Evolutionary conservation across 2,113 vertebrate genomes (phyloP), one percentile per base, ranked within the genome.

Genomic region (Peromyscus californicus): DNA sequence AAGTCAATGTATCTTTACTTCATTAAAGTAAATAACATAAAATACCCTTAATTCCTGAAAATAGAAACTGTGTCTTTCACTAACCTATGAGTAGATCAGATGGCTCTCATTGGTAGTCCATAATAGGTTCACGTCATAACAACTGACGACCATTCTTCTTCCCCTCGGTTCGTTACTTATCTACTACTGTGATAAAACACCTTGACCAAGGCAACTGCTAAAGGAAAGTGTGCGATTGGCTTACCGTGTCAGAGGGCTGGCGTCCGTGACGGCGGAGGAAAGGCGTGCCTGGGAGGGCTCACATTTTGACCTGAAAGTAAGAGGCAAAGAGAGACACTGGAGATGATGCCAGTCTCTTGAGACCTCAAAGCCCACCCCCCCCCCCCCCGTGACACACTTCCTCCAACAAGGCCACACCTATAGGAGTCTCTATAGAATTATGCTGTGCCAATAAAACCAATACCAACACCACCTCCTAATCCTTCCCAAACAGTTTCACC

Each of bases 51-150:
- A 79, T 70, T 84, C 76, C 89, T 70, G 22, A 82, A 78, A 89
- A 69, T 75, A 22, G 94, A 89, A 82, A 93, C 7, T 36, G 0
- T 36, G 26, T 72, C 29, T 39, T 65, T 89, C 54, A 36, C 16
- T 79, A 87, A 89, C 82, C 97, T 74, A 42, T 69, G 94, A 94
- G 75, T 51, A 31, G 67, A 63, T n/a, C 31, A 78, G 48, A 69
- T 36, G 21, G 59, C 51, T 89, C 61, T 94, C 21, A 31, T 61
- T 19, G 21, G 5, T 11, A 57, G 26, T 70, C 75, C 69, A 39
- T 9, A 65, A 29, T 4, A 51, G 15, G 11, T 90, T 87, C 63
- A 76, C 91, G 42, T 86, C 76, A 65, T 3, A 5, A 21, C 24
- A 72, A 33, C 79, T 80, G 16, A 69, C 29, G 29, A 93, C 26